phyloP scores from a whole-genome alignment of 2,888 invertebrate species.

The Craniophora ligustri region DNA sequence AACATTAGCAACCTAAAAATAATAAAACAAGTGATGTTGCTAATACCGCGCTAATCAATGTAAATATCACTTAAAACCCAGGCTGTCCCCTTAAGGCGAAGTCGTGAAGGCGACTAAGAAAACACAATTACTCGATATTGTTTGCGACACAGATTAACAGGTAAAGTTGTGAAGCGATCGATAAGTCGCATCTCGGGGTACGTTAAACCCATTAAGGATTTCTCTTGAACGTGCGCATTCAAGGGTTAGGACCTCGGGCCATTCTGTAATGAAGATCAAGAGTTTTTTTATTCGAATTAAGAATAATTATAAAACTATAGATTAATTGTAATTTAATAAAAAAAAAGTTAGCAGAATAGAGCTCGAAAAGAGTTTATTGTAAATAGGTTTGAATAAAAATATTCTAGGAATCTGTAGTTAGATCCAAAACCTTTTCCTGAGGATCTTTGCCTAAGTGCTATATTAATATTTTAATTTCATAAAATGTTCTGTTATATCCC shows the following conservation, averaged over 20 bases:
- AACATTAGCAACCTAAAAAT: no score
- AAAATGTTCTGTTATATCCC: no score
- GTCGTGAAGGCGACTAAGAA: slow-evolving; percentile 36
- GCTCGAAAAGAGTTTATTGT: no score
- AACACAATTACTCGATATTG: slow-evolving; percentile 47
- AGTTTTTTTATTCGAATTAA: background rate
- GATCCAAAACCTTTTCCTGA: no score
- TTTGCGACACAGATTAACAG: slow-evolving; percentile 46
- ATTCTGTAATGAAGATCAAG: slow-evolving; percentile 56
- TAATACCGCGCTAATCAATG: background rate
- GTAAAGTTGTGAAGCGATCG: slow-evolving; percentile 59
- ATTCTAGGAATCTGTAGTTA: no score
- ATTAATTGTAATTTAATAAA: no score
- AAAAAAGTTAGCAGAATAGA: no score
- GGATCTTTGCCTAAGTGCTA: no score
- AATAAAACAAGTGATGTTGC: background rate
- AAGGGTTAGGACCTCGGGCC: slow-evolving; percentile 56
- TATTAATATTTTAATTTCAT: no score
- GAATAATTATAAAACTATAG: background rate
- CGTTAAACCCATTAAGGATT: slow-evolving; percentile 63
- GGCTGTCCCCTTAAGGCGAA: slow-evolving; percentile 15
- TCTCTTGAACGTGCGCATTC: slow-evolving; percentile 56
- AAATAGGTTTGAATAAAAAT: no score
- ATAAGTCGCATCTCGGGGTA: slow-evolving; percentile 55
- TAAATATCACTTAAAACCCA: slow-evolving; percentile 19